Conservation (phyloP, 2,888 invertebrate species). For the Andrena minutula region DNA sequence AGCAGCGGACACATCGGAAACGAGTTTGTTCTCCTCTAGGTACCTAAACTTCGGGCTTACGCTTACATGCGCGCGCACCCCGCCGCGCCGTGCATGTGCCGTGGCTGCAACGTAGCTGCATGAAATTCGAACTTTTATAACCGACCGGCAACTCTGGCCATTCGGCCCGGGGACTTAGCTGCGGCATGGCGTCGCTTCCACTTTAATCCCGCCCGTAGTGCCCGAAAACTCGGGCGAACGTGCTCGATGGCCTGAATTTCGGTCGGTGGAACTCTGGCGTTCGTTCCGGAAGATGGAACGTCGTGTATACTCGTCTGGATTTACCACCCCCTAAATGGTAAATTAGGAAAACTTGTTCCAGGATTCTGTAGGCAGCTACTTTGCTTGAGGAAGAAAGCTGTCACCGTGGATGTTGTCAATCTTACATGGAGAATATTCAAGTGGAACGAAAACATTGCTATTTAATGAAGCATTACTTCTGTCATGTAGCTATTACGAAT, state of each 20-base stretch:
- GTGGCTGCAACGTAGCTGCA: conserved; percentile 25
- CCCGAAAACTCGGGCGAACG: conserved; percentile 24
- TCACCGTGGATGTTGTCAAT: too few species aligned
- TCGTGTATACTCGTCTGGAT: background rate
- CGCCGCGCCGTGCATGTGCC: background rate
- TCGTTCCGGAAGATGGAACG: background rate
- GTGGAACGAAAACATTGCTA: too few species aligned
- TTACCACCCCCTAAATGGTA: background rate
- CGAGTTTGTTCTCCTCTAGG: conserved; percentile 70
- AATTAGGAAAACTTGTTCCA: too few species aligned
- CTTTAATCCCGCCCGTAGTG: conserved; percentile 57
- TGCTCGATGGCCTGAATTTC: background rate
- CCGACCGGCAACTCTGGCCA: conserved; percentile 60
- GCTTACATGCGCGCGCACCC: conserved; percentile 17
- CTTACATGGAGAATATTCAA: too few species aligned
- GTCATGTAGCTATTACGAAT: too few species aligned
- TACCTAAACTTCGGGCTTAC: conserved; percentile 53
- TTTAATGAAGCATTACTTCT: too few species aligned
- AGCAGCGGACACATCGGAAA: conserved; percentile 70
- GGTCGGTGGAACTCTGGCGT: too few species aligned
- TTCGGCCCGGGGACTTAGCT: conserved; percentile 53
- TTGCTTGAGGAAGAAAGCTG: background rate
- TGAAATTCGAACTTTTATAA: conserved; percentile 69
- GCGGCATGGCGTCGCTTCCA: conserved; percentile 37
- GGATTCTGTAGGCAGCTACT: too few species aligned